Conservation (phyloP, 1,140 invertebrate species). For the Macrotrachela quadricornifera region DNA sequence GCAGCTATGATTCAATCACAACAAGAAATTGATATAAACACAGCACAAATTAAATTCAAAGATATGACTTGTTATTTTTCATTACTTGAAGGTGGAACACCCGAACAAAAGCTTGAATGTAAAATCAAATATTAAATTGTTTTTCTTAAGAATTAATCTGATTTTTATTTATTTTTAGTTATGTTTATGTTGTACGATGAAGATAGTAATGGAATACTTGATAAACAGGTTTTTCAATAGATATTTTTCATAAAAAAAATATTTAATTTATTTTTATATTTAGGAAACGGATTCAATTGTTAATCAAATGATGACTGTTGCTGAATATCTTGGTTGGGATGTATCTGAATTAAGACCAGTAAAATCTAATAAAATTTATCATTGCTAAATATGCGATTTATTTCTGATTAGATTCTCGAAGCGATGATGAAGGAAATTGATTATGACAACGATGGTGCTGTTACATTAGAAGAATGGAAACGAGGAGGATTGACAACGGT, state of each 20-base stretch:
- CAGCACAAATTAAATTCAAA: slow-evolving; percentile 45
- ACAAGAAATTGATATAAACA: slow-evolving; percentile 15
- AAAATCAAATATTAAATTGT: slow-evolving; percentile 29
- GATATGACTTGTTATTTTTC: slow-evolving; percentile 87
- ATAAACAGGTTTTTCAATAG: slow-evolving; percentile 40
- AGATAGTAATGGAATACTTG: slow-evolving; percentile 77
- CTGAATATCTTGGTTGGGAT: slow-evolving; percentile 89
- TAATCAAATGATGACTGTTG: slow-evolving; percentile 95
- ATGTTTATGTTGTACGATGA: slow-evolving; percentile 92
- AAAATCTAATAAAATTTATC: background rate
- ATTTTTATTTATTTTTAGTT: slow-evolving; percentile 42
- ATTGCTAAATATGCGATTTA: too few species aligned
- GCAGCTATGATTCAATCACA: too few species aligned
- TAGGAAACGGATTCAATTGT: slow-evolving; percentile 78
- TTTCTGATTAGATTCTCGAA: slow-evolving; percentile 36
- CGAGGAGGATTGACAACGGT: slow-evolving; percentile 82
- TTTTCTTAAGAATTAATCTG: background rate
- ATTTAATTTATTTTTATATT: background rate
- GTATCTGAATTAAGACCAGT: slow-evolving; percentile 81
- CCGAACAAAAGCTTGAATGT: slow-evolving; percentile 93
- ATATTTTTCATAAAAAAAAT: too few species aligned
- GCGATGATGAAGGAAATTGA: slow-evolving; percentile 98
- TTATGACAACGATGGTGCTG: slow-evolving; percentile 87
- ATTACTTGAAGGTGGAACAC: slow-evolving; percentile 67
- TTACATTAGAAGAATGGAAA: slow-evolving; percentile 89